phyloP scores from a whole-genome alignment of 2,113 vertebrate species.

The Corythornis madagascariensis region DNA sequence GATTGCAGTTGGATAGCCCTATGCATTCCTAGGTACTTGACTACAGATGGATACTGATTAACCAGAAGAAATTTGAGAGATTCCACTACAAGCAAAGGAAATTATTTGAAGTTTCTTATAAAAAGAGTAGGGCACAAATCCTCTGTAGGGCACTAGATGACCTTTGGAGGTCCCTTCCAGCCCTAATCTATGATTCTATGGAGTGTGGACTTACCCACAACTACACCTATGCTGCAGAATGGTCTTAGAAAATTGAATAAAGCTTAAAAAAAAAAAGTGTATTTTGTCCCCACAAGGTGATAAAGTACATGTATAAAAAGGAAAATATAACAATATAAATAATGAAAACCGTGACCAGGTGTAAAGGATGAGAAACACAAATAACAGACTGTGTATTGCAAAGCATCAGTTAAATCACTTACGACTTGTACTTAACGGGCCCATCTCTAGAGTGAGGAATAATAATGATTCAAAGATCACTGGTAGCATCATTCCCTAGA shows the following conservation, averaged over 20 bases:
- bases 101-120: background rate
- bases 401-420: background rate
- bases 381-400: background rate
- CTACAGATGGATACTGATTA: background rate
- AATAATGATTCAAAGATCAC: background rate
- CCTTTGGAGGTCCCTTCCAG: too few species aligned
- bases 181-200: too few species aligned
- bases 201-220: background rate
- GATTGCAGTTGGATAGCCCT: background rate
- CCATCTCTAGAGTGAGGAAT: background rate
- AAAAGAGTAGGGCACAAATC: background rate
- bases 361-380: background rate
- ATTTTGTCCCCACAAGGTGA: background rate
- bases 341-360: background rate
- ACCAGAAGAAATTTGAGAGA: background rate
- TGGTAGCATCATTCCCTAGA: background rate
- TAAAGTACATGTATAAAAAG: background rate
- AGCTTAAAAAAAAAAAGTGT: background rate
- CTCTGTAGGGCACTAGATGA: background rate
- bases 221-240: background rate
- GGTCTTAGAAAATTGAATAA: background rate
- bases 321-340: background rate
- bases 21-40: background rate
- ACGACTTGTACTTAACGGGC: accelerated
- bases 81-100: background rate